phyloP scores from a whole-genome alignment of 1,140 invertebrate species.

The Chironomus tepperi region DNA sequence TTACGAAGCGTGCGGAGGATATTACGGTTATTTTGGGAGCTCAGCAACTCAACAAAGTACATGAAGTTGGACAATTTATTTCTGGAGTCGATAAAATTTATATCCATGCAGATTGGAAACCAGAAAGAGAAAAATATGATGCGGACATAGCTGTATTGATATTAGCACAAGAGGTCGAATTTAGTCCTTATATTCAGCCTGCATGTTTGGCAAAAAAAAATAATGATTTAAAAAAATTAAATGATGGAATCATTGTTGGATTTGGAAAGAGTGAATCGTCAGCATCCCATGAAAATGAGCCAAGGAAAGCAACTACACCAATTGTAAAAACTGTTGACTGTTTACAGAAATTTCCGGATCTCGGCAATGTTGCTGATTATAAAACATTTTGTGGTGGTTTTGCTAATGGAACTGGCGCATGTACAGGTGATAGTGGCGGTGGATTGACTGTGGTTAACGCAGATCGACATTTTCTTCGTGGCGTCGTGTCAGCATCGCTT shows the following conservation, averaged over 20 bases:
- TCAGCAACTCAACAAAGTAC: not conserved
- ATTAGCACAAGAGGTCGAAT: not conserved
- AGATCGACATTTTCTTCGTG: no score
- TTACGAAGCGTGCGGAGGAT: not conserved
- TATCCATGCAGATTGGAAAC: not conserved
- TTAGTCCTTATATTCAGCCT: not conserved
- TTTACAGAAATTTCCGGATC: not conserved
- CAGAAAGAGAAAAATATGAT: not conserved
- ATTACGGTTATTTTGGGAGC: not conserved
- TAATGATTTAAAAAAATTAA: not conserved
- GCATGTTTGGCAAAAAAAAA: not conserved
- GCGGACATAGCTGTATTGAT: not conserved
- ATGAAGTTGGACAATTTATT: not conserved
- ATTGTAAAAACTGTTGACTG: not conserved
- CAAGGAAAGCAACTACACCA: not conserved
- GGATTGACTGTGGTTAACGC: no score
- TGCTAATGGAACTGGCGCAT: not conserved
- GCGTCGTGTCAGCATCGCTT: no score
- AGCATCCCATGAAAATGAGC: not conserved
- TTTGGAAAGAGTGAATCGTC: not conserved
- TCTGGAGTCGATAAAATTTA: not conserved
- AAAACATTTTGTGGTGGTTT: not conserved
- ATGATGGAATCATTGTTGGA: not conserved
- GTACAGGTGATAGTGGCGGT: not conserved
- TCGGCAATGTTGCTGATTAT: not conserved